phyloP scores from a whole-genome alignment of 35 echinoderm and acorn worm genomes.

The Ophioderma brevispina region DNA sequence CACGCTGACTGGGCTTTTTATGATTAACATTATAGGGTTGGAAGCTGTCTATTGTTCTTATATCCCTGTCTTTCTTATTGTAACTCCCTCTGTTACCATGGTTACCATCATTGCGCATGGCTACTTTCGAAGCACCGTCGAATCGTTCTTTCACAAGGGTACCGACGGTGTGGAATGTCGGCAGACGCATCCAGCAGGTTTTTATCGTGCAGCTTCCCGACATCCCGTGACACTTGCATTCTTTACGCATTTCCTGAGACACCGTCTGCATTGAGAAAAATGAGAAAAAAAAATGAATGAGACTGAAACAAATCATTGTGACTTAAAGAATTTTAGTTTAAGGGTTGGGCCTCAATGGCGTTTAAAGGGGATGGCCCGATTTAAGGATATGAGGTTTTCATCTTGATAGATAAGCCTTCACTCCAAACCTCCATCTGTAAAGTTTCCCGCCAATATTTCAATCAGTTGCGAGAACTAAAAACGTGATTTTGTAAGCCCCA shows the following conservation, averaged over 20 bases:
- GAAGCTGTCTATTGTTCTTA: conserved; percentile 17
- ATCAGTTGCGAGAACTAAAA: no score
- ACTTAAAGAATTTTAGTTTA: no score
- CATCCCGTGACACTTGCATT: conserved; percentile 99
- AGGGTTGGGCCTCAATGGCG: no score
- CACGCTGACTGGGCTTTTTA: conserved; percentile 67
- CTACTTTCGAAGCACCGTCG: conserved; percentile 87
- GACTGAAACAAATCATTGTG: no score
- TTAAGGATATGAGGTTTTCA: no score
- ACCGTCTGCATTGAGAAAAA: conserved; percentile 84
- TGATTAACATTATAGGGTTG: conserved; percentile 81
- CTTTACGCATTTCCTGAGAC: conserved; percentile 69
- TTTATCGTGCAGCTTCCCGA: conserved; percentile 90
- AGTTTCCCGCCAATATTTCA: no score
- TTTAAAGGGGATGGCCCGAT: no score
- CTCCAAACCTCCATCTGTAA: no score
- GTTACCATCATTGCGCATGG: conserved; percentile 77
- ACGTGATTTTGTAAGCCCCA: no score
- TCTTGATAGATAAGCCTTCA: no score
- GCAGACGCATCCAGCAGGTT: conserved; percentile 97
- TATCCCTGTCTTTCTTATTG: neutral
- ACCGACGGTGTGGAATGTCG: conserved; percentile 80
- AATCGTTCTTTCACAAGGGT: conserved; percentile 85
- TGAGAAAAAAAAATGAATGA: conserved; percentile 25
- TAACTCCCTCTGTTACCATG: conserved; percentile 23